Evolutionary conservation across 2,113 vertebrate species (phyloP).

Genomic region (Anhinga rufa): DNA sequence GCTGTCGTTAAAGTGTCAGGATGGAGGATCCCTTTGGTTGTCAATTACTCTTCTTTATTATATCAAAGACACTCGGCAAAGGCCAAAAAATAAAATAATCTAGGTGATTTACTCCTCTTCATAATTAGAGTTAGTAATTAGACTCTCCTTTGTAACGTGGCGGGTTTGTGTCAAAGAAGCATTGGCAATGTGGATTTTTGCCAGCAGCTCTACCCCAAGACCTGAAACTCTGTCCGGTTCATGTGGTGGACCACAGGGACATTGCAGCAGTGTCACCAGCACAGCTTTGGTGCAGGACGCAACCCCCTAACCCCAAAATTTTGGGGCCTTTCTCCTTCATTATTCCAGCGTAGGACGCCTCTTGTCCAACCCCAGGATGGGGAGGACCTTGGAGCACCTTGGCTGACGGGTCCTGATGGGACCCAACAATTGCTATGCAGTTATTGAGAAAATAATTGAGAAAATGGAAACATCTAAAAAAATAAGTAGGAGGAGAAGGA

Average conservation of each 20-base stretch:
- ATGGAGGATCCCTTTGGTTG: neutral
- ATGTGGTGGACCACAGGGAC: accelerated
- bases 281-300: neutral
- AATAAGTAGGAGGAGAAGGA: neutral
- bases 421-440: neutral
- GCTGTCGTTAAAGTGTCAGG: neutral
- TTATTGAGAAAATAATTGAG: neutral
- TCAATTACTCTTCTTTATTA: constrained; percentile 18
- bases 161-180: neutral
- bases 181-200: neutral
- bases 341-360: neutral
- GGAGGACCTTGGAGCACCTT: neutral
- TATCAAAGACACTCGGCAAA: neutral
- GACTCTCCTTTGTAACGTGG: neutral
- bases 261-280: neutral
- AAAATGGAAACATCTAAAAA: neutral
- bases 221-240: neutral
- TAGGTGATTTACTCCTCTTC: neutral
- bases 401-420: neutral
- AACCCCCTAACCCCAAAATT: too few relatives aligned
- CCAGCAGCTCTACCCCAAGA: neutral
- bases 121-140: neutral
- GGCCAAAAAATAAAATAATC: neutral
- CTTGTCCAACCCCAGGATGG: neutral
- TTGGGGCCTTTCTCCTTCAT: neutral